Evolutionary conservation across 2,888 invertebrate species (phyloP).

Genomic region (Fragum fragum): DNA sequence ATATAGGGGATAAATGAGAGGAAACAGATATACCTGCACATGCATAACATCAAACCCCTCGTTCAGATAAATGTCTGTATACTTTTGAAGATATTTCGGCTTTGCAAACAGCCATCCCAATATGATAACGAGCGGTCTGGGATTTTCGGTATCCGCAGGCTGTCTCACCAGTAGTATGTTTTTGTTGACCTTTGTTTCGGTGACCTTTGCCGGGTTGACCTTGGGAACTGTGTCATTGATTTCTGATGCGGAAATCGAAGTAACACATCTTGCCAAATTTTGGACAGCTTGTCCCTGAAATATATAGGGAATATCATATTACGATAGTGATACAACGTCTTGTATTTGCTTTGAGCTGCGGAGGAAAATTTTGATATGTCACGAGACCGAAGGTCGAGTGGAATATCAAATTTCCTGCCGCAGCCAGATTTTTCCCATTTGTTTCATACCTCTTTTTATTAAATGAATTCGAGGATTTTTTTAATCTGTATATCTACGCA

Average conservation of each 20-base stretch:
- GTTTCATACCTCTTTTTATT: too few species aligned
- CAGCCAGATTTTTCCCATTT: too few species aligned
- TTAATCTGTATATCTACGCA: too few species aligned
- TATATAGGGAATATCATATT: too few species aligned
- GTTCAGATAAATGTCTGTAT: slow-evolving; percentile 44
- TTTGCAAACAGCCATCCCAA: slow-evolving; percentile 60
- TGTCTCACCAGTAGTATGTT: slow-evolving; percentile 32
- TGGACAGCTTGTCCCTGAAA: not conserved
- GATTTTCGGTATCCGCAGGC: not conserved
- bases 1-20: too few species aligned
- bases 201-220: slow-evolving; percentile 1
- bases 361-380: too few species aligned
- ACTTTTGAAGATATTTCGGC: slow-evolving; percentile 53
- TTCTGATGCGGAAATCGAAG: slow-evolving; percentile 7
- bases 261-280: not conserved
- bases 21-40: slow-evolving; percentile 38
- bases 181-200: slow-evolving; percentile 41
- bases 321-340: too few species aligned
- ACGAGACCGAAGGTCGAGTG: too few species aligned
- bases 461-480: too few species aligned
- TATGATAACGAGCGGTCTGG: slow-evolving; percentile 46
- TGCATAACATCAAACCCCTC: slow-evolving; percentile 60
- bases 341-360: too few species aligned
- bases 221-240: not conserved
- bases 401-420: too few species aligned